Conservation (phyloP, 1,140 invertebrate genomes). For the Brachionus koreanus region DNA sequence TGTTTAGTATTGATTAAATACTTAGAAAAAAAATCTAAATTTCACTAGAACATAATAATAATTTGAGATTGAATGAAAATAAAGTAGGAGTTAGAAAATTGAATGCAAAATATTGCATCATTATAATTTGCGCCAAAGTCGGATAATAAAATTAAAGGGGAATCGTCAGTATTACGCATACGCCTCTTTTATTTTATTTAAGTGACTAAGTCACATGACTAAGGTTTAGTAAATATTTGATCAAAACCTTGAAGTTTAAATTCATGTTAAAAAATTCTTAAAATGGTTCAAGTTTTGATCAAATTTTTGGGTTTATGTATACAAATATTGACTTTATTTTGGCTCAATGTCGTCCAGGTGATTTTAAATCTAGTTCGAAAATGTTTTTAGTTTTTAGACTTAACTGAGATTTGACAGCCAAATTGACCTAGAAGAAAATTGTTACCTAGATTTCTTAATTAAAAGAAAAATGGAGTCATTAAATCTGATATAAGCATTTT, state of each 20-base stretch:
- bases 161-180: not conserved
- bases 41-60: not conserved
- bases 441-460: not conserved
- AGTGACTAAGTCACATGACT: not conserved
- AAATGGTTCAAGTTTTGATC: not conserved
- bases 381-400: not conserved
- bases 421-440: too few relatives aligned
- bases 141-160: not conserved
- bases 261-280: not conserved
- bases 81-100: not conserved
- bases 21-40: not conserved
- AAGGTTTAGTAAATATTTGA: not conserved
- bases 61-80: not conserved
- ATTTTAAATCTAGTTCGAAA: not conserved
- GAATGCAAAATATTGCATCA: constrained; percentile 8
- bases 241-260: not conserved
- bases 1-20: not conserved
- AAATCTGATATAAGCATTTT: not conserved
- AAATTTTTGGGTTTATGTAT: not conserved
- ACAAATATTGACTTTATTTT: not conserved
- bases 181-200: not conserved
- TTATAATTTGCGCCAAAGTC: not conserved
- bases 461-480: not conserved
- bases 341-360: not conserved
- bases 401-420: not conserved